These are phyloP conservation scores for Sinocyclocheilus rhinocerous DNA, from an alignment of 2,113 vertebrate species.

Conservation along the genomic window DNA sequence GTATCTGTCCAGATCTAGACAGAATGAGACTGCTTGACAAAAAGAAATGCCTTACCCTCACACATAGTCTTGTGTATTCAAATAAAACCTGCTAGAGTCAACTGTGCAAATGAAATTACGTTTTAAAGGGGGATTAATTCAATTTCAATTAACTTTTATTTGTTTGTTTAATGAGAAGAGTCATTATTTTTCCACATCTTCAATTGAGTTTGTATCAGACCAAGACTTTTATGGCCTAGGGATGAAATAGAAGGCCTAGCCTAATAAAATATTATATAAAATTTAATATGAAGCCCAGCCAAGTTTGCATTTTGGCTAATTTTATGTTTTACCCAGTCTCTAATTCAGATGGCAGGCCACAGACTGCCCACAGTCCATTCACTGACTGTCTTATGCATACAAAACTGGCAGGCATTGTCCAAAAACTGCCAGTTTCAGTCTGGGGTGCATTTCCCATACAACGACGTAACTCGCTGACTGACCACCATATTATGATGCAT, in stretches of 20 bases:
- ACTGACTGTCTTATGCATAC: background rate
- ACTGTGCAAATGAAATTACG: background rate
- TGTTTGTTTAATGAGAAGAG: conserved; percentile 17
- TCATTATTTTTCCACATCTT: background rate
- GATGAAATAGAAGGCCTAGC: background rate
- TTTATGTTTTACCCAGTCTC: background rate
- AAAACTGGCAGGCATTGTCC: background rate
- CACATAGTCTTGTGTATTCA: background rate
- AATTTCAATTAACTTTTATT: conserved; percentile 8
- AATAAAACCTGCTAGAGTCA: conserved; percentile 17
- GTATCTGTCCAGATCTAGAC: background rate
- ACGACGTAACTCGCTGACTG: too few relatives aligned
- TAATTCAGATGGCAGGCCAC: background rate
- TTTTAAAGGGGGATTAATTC: conserved; percentile 22
- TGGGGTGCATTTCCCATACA: too few relatives aligned
- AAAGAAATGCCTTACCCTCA: background rate
- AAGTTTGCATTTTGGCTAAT: background rate
- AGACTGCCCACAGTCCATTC: background rate
- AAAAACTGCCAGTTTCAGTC: background rate
- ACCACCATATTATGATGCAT: too few relatives aligned
- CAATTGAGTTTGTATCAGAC: conserved; percentile 4
- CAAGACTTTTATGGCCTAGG: conserved; percentile 4
- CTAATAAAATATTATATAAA: conserved; percentile 11
- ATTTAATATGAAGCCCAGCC: conserved; percentile 18
- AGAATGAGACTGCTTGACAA: background rate